A percentile compares a stretch with the other conserved stretches of the same genome.
These are phyloP conservation scores for Bothrops alternatus DNA, from an alignment of 2,797 vertebrate genomes.

Conservation along the genomic window DNA sequence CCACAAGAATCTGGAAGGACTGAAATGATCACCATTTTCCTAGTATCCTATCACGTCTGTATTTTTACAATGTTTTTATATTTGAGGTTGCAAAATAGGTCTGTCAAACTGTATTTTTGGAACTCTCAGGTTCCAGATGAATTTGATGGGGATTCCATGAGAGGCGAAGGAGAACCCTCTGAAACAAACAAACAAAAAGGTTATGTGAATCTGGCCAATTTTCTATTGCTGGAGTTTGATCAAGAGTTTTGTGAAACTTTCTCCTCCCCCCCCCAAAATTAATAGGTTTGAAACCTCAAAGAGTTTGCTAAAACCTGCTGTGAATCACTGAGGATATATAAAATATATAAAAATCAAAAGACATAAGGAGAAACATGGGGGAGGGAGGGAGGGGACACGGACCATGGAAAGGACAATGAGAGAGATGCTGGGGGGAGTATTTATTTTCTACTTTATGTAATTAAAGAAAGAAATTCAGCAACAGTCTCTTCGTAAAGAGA, in stretches of 20 bases:
- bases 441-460: background rate
- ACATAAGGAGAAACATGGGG: background rate
- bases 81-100: background rate
- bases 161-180: background rate
- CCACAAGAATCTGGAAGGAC: background rate
- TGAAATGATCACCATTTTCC: background rate
- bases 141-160: background rate
- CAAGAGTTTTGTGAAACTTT: background rate
- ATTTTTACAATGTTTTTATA: background rate
- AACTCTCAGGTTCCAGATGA: background rate
- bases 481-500: background rate
- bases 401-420: background rate
- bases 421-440: background rate
- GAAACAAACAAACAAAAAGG: background rate
- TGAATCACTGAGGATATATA: background rate
- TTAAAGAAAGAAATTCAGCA: background rate
- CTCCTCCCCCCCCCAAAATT: background rate
- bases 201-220: background rate
- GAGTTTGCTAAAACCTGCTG: background rate
- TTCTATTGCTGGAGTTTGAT: background rate
- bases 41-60: background rate
- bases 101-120: background rate
- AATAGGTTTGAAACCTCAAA: background rate
- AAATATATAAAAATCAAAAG: background rate
- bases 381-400: background rate